Base-by-base conservation (phyloP, 2,888 invertebrate species). In the Drosophila gaucha region DNA sequence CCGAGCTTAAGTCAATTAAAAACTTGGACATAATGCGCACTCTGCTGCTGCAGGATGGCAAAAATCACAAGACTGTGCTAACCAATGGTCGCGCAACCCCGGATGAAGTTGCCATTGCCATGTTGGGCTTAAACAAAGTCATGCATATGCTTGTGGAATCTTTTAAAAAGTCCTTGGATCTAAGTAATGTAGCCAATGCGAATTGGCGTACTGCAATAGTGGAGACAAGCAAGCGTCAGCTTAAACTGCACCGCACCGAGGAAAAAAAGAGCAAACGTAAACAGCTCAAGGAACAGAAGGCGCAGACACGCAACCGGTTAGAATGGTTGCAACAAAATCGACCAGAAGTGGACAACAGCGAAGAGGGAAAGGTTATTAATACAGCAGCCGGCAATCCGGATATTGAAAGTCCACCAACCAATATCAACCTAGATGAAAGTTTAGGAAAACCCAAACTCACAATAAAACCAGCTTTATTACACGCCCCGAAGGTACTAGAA, bases 301-400 rank as follows among this genome's bases (percentile, higher is more conserved):
- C 59, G 3, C 74, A 78, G 26, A 67, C 72, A 3, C 77, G 74
- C 5, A 91, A 90, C 36, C 76, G 90, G 3, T 16, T 68, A 2
- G 85, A 89, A 52, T 91, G 91, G 92, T 49, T 90, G 24, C 69
- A 89, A 14, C 77, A 89, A 55, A 83, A 88, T 56, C 59, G 80
- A 51, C 39, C 66, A 2, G 39, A 28, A 3, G 26, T 6, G 4
- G 39, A 14, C 0, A 20, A 18, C 5, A 0, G 2, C 6, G n/a
- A 24, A 22, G 9, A 2, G 6, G 8, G 3, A 31, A 16, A n/a
- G 31, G 30, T 9, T 1, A 44, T 10, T 12, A 14, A 14, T 1
- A 50, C 55, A 6, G 14, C 8, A 3, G 33, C 20, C 5, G 56
- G 10, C 1, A n/a, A 18, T n/a, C n/a, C n/a, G n/a, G n/a, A n/a